Percentiles rank a stretch among this genome's conserved stretches.
Evolutionary conservation across 2,797 vertebrate species (phyloP).

Genomic region (Oreochromis grahami): DNA sequence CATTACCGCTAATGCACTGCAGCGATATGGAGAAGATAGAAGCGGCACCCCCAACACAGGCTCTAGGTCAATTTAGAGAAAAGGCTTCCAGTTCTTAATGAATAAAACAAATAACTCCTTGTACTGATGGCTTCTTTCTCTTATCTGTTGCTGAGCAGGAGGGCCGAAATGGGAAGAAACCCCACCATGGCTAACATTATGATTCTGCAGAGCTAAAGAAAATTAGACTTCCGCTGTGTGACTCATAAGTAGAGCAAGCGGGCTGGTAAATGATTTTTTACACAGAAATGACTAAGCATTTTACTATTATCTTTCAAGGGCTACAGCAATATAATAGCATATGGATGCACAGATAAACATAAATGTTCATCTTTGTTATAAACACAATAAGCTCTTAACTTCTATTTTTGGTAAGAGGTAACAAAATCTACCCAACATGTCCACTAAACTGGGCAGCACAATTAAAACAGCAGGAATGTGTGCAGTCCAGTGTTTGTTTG

Average conservation of each 20-base stretch:
- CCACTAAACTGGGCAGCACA: background rate
- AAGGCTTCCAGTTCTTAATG: slow-evolving; percentile 54
- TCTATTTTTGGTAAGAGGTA: background rate
- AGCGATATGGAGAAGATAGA: slow-evolving; percentile 61
- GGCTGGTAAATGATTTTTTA: background rate
- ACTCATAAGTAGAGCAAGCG: slow-evolving; percentile 3
- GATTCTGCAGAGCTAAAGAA: slow-evolving; percentile 23
- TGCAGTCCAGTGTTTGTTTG: background rate
- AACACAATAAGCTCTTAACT: background rate
- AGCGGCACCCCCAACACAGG: slow-evolving; percentile 27
- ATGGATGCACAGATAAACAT: background rate
- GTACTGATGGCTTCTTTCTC: slow-evolving; percentile 55
- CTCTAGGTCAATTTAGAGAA: slow-evolving; percentile 60
- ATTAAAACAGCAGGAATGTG: background rate
- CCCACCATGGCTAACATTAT: slow-evolving; percentile 29
- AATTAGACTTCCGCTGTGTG: slow-evolving; percentile 34
- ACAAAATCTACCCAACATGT: background rate
- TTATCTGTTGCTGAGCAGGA: slow-evolving; percentile 73
- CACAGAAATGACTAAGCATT: background rate
- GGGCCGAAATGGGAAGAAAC: slow-evolving; percentile 32
- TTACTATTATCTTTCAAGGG: background rate
- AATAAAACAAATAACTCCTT: slow-evolving; percentile 63
- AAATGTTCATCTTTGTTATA: background rate
- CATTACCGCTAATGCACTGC: slow-evolving; percentile 68
- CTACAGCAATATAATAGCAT: background rate